Evolutionary conservation across 2,113 vertebrate species (phyloP).

Genomic region (Megaceryle maxima): DNA sequence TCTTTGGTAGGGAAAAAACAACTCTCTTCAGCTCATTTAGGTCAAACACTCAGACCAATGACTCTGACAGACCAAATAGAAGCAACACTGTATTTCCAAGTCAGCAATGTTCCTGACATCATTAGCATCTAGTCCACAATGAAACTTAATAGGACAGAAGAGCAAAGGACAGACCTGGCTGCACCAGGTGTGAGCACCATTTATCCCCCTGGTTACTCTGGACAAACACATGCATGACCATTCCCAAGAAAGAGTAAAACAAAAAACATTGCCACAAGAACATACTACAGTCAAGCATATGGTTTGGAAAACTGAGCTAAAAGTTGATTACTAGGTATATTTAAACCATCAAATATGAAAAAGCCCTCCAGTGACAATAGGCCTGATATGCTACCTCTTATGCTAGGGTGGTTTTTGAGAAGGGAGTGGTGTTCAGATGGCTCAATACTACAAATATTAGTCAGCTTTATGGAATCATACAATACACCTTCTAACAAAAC

Average conservation of each 20-base stretch:
- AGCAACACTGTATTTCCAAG: neutral
- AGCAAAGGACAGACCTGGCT: neutral
- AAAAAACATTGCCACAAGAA: neutral
- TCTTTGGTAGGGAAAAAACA: neutral
- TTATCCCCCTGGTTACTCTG: neutral
- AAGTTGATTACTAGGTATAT: neutral
- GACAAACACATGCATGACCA: neutral
- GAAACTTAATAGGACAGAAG: neutral
- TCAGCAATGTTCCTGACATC: neutral
- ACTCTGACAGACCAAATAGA: neutral
- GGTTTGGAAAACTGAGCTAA: neutral
- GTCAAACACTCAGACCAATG: neutral
- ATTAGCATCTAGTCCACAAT: neutral
- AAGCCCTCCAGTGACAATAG: neutral
- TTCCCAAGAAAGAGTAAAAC: neutral
- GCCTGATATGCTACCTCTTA: neutral
- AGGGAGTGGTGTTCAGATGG: neutral
- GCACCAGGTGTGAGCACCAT: neutral
- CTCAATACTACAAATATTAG: neutral
- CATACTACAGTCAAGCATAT: neutral
- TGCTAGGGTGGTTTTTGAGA: neutral
- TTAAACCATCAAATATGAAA: neutral
- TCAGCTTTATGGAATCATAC: neutral
- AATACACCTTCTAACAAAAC: neutral
- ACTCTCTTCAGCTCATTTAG: neutral